Percentiles rank a stretch among this genome's conserved stretches.
Evolutionary conservation across 2,888 invertebrate species (phyloP).

Genomic region (Apoda limacodes): DNA sequence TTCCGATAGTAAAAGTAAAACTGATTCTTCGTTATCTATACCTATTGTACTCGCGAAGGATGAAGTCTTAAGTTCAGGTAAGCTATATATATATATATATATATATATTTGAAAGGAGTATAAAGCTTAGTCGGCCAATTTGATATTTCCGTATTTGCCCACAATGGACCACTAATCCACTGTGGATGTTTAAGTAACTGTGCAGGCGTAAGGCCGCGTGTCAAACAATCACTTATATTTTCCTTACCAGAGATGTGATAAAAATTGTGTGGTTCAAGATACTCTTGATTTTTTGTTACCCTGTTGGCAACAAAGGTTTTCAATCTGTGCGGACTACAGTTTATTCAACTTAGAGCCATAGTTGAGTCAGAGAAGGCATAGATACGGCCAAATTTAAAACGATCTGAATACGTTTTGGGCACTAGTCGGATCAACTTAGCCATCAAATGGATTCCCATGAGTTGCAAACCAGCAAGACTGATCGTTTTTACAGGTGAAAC

Average conservation of each 20-base stretch:
- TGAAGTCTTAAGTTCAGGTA: too few relatives aligned
- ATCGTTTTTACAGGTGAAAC: conserved; percentile 2
- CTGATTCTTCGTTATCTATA: too few relatives aligned
- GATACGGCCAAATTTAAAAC: not conserved
- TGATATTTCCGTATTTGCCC: too few relatives aligned
- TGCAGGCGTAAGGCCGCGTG: conserved; percentile 10
- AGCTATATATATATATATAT: too few relatives aligned
- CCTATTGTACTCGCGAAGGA: too few relatives aligned
- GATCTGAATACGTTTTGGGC: not conserved
- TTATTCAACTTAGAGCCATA: conserved; percentile 9
- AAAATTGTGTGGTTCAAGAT: not conserved
- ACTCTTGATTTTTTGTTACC: not conserved
- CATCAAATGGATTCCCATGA: conserved; percentile 1
- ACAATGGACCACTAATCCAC: too few relatives aligned
- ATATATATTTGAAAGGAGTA: too few relatives aligned
- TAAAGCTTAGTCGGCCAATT: too few relatives aligned
- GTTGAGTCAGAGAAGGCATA: conserved; percentile 9
- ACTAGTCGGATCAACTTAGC: conserved; percentile 1
- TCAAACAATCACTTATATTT: conserved; percentile 16
- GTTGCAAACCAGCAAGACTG: conserved; percentile 1
- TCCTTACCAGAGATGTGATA: conserved; percentile 4
- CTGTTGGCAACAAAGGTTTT: conserved; percentile 11
- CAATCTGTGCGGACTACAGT: conserved; percentile 9
- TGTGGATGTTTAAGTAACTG: conserved; percentile 9
- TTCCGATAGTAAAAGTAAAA: too few relatives aligned